Conservation (phyloP, 2,113 vertebrate species). For the Anas platyrhynchos region DNA sequence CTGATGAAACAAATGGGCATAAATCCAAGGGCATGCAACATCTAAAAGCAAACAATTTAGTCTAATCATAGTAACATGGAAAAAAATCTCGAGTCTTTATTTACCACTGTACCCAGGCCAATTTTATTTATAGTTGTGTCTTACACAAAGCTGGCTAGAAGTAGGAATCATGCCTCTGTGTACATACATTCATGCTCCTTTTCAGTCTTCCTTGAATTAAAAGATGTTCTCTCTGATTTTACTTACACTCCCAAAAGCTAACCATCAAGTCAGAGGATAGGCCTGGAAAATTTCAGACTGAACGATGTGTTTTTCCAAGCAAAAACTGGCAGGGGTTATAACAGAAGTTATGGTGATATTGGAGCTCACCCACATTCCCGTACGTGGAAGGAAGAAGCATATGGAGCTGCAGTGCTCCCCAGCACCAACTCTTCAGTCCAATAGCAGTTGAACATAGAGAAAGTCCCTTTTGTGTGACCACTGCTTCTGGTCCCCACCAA, state of each 20-base stretch:
- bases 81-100: background rate
- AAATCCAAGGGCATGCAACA: background rate
- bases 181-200: background rate
- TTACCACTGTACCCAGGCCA: background rate
- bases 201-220: background rate
- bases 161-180: background rate
- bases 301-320: background rate
- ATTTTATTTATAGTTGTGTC: background rate
- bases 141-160: background rate
- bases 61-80: background rate
- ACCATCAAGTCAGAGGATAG: background rate
- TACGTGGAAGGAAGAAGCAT: background rate
- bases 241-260: background rate
- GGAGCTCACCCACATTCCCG: background rate
- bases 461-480: background rate
- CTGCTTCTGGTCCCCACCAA: background rate
- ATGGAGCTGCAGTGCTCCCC: background rate
- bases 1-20: background rate
- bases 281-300: slow-evolving; percentile 13
- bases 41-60: background rate
- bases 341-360: background rate
- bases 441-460: background rate
- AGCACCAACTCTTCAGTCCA: background rate
- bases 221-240: slow-evolving; percentile 3
- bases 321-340: background rate